These are phyloP conservation scores for Himalopsyche kuldschensis DNA, from an alignment of 2,888 invertebrate species.

Conservation along the genomic window DNA sequence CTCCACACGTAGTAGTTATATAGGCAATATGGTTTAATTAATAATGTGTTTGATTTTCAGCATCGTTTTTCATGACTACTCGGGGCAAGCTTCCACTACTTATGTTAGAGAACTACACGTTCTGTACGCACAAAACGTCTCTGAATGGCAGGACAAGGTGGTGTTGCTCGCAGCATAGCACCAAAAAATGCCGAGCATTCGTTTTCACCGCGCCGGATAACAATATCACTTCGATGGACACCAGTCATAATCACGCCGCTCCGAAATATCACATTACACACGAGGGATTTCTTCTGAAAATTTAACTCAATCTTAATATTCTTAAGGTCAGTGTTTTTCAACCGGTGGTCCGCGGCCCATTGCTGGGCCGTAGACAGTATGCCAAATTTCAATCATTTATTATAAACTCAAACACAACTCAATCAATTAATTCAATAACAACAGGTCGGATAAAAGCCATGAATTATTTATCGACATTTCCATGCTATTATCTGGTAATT, in stretches of 20 bases:
- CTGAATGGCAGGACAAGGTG: neutral
- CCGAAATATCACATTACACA: neutral
- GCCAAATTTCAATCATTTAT: too few species aligned
- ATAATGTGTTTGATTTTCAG: neutral
- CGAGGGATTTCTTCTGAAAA: neutral
- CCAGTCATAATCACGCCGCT: neutral
- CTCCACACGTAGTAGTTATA: too few species aligned
- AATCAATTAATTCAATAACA: too few species aligned
- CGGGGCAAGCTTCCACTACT: neutral
- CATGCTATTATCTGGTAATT: too few species aligned
- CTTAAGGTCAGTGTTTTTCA: too few species aligned
- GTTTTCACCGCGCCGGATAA: neutral
- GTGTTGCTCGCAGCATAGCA: constrained; percentile 6
- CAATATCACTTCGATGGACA: neutral
- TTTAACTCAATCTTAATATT: too few species aligned
- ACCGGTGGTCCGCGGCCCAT: too few species aligned
- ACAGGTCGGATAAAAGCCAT: too few species aligned
- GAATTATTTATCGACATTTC: too few species aligned
- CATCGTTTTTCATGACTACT: neutral
- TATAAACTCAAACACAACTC: too few species aligned
- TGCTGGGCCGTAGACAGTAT: too few species aligned
- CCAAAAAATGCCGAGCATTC: neutral
- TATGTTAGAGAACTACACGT: constrained; percentile 6
- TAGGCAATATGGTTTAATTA: too few species aligned
- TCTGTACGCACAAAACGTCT: neutral